Conservation (phyloP, 1,140 invertebrate genomes). For the Maconellicoccus hirsutus region DNA sequence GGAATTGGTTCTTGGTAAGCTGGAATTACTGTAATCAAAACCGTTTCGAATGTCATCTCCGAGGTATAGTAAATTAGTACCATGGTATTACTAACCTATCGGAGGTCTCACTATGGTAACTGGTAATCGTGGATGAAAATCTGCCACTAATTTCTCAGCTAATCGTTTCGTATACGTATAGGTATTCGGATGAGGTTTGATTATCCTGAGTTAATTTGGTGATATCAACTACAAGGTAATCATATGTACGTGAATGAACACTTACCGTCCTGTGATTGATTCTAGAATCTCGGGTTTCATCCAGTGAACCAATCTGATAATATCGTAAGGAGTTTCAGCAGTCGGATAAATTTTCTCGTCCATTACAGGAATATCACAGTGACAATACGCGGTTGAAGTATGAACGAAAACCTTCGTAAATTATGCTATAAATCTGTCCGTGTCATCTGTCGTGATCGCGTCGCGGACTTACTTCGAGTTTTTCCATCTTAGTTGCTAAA, state of each 20-base stretch:
- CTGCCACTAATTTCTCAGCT: conserved; percentile 60
- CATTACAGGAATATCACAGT: conserved; percentile 52
- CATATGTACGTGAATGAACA: too few species aligned
- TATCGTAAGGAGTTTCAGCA: conserved; percentile 67
- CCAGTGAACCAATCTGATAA: conserved; percentile 59
- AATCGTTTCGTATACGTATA: conserved; percentile 77
- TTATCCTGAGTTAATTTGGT: conserved; percentile 29
- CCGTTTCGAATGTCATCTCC: not conserved
- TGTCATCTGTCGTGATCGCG: too few species aligned
- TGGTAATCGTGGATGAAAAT: conserved; percentile 58
- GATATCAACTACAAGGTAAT: too few species aligned
- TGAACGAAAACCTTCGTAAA: conserved; percentile 45
- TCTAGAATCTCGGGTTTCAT: conserved; percentile 53
- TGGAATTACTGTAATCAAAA: conserved; percentile 36
- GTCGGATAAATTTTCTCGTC: conserved; percentile 73
- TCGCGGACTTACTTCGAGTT: conserved; percentile 42
- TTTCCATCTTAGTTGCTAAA: conserved; percentile 52
- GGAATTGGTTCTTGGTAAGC: conserved; percentile 53
- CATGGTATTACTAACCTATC: conserved; percentile 58
- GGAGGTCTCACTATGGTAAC: conserved; percentile 79
- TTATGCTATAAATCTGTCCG: too few species aligned
- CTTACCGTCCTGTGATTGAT: conserved; percentile 43
- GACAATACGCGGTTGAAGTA: conserved; percentile 61
- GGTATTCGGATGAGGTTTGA: conserved; percentile 65
- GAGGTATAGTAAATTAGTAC: not conserved